phyloP scores from a whole-genome alignment of 2,113 vertebrate species.

The Eurystomus gularis region DNA sequence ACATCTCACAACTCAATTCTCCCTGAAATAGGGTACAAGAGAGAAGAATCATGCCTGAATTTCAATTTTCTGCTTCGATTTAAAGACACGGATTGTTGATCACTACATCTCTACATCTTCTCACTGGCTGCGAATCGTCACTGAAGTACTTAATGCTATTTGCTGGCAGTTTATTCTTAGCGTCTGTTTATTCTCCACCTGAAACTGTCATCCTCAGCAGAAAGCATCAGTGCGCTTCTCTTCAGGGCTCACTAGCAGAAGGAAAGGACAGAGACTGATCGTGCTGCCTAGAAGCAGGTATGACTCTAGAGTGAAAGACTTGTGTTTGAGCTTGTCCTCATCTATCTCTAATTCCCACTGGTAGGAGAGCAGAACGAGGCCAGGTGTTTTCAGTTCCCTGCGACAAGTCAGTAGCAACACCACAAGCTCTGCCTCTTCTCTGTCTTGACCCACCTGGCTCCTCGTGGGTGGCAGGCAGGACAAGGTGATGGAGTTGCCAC shows the following conservation, averaged over 20 bases:
- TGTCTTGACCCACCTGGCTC: neutral
- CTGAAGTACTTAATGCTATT: neutral
- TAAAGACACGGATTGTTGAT: neutral
- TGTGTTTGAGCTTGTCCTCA: neutral
- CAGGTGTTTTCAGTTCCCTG: neutral
- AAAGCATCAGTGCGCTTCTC: neutral
- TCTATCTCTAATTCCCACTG: neutral
- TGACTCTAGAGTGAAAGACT: neutral
- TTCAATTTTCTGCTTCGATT: neutral
- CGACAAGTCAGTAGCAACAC: neutral
- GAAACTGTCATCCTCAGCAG: neutral
- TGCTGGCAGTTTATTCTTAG: neutral
- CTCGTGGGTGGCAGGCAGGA: neutral
- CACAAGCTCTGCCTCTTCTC: neutral
- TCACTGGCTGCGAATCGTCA: neutral
- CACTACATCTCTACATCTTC: neutral
- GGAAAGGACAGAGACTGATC: neutral
- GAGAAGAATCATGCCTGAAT: neutral
- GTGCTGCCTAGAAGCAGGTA: neutral
- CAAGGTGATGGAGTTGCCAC: fast-evolving
- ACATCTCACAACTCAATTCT: neutral
- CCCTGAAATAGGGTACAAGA: neutral
- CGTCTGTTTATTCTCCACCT: neutral
- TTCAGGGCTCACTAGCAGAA: neutral
- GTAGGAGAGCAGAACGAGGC: neutral